Evolutionary conservation across 2,113 vertebrate species (phyloP).

Genomic region (Charadrius vociferus): DNA sequence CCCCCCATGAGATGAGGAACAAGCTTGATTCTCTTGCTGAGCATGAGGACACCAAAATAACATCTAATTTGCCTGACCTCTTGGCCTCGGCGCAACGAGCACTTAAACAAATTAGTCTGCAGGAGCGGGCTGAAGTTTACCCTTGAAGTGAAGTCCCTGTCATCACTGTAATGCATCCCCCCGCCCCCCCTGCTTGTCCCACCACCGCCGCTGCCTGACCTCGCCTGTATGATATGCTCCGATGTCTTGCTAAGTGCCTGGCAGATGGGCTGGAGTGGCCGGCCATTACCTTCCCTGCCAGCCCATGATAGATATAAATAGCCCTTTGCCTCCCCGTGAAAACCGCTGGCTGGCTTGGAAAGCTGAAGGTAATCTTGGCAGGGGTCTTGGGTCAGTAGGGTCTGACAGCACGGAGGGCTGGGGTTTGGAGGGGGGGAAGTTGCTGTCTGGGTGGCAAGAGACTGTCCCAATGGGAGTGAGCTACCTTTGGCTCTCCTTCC

Average conservation of each 20-base stretch:
- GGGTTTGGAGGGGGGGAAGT: neutral
- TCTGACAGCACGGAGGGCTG: accelerated
- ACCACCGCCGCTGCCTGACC: neutral
- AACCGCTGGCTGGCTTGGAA: neutral
- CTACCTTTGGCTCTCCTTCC: neutral
- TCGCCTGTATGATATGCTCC: neutral
- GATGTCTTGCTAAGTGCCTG: conserved; percentile 6
- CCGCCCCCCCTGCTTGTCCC: neutral
- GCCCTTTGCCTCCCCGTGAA: neutral
- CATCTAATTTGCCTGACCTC: neutral
- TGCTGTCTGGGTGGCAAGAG: neutral
- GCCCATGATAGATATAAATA: neutral
- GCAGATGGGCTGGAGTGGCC: conserved; percentile 21
- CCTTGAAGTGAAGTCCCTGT: neutral
- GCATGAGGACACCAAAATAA: neutral
- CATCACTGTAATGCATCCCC: neutral
- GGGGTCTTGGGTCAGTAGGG: neutral
- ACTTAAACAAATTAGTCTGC: conserved; percentile 10
- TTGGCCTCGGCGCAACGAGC: neutral
- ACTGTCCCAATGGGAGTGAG: neutral
- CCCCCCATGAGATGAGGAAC: neutral
- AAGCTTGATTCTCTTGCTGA: neutral
- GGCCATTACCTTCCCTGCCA: conserved; percentile 22
- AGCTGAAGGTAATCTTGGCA: neutral
- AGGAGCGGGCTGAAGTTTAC: neutral